Base-by-base conservation (phyloP, 1,140 invertebrate genomes). In the Cyclina sinensis region DNA sequence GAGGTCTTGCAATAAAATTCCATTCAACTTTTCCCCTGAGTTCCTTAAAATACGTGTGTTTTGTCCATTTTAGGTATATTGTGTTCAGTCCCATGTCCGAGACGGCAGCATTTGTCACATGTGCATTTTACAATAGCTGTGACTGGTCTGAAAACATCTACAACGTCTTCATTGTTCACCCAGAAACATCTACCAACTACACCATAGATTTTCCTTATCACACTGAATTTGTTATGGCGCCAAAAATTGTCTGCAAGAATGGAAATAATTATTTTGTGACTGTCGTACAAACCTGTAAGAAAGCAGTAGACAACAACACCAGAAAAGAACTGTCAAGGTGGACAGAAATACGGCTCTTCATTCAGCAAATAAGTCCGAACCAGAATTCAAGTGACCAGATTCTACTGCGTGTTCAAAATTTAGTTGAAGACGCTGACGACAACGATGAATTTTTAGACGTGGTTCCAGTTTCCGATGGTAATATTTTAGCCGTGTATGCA, bases 61-160 rank as follows among this genome's bases (percentile, higher is more conserved):
- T 57, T 54, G 80, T 30, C n/a, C 30, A 32, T 80, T 54, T 14
- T 37, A 87, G 85, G 43, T 88, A 88, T 57, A 76, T 82, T 35
- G 79, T 91, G n/a, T 94, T 93, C 68, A 90, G 91, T n/a, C 62
- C 87, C n/a, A 48, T 85, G 30, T 90, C 89, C 18, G 39, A 78
- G 21, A 65, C 85, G 14, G 80, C 91, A 24, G 88, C 91, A 4
- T 90, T 93, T 68, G 84, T 92, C 16, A 89, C 91, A 14, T 91
- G 90, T 46, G 81, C 88, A 7, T 89, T 89, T 35, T 88, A 93
- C 70, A 91, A 89, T 24, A 70, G 65, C 18, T 86, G 74, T 62
- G 92, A 94, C 43, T 94, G 92, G 92, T 88, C 68, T 32, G 80
- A 90, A 27, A 94, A 93, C 70, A 85, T 84, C 0, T 93, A 93